These are phyloP conservation scores for Orthosia cruda DNA, from an alignment of 2,888 invertebrate species.

Conservation along the genomic window DNA sequence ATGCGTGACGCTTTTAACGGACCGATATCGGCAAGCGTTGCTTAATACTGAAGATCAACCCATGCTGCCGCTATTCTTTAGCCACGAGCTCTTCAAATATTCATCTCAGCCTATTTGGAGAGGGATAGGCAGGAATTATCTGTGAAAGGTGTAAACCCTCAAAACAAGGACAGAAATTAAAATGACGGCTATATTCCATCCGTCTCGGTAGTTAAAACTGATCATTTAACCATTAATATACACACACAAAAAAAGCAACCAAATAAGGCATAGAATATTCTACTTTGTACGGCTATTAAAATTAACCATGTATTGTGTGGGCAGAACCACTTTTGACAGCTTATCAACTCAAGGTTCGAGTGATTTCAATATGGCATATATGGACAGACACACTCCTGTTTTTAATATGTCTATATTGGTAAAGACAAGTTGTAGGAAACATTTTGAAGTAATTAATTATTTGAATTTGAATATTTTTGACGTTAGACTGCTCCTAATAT, in stretches of 20 bases:
- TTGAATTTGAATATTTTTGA: constrained; percentile 46
- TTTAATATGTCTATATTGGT: constrained; percentile 17
- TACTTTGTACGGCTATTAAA: constrained; percentile 36
- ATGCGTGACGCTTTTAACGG: no score
- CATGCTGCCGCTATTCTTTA: no score
- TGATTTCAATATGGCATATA: constrained; percentile 49
- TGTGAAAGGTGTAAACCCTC: background rate
- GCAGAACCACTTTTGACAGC: constrained; percentile 60
- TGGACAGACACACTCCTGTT: constrained; percentile 48
- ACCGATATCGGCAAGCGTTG: no score
- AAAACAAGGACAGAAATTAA: background rate
- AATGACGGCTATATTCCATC: background rate
- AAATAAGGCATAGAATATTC: constrained; percentile 48
- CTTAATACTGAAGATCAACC: no score
- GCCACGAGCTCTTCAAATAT: background rate
- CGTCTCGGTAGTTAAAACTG: constrained; percentile 17
- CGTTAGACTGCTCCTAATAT: constrained; percentile 15
- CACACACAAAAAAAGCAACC: constrained; percentile 43
- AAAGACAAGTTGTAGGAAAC: constrained; percentile 17
- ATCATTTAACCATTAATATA: constrained; percentile 35
- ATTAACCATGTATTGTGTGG: constrained; percentile 56
- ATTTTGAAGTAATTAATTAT: constrained; percentile 41
- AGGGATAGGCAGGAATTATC: no score
- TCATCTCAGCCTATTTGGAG: background rate
- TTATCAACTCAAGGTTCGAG: constrained; percentile 58